Evolutionary conservation across 2,113 vertebrate genomes (phyloP), one percentile per base, ranked within the genome.

Genomic region (Halcyon senegalensis): DNA sequence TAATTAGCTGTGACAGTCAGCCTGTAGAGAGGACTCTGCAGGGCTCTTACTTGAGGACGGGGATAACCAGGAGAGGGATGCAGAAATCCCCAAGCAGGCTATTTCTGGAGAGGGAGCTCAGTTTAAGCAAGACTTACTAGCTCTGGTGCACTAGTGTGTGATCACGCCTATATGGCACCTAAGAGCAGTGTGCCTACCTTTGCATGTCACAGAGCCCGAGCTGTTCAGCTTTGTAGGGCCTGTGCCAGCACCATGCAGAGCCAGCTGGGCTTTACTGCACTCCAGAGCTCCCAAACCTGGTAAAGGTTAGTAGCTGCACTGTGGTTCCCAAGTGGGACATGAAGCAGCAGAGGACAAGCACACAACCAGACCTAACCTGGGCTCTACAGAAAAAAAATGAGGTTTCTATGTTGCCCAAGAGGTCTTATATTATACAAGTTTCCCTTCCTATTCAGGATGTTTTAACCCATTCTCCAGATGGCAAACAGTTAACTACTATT

Each of bases 161-260:
- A 56, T 13, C 68, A 62, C 48, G 81, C 41, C 35, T 90, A 1
- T 25, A 9, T 2, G 18, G 44, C 33, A 44, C 15, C 8, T 3
- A 0, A 6, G 35, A 93, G 51, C 30, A 6, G 43, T 0, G 7
- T 48, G 24, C 20, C 27, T 3, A 3, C 20, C 15, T 63, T 56
- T 66, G 72, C 63, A 62, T 33, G 16, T 5, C 12, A 13, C 0
- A 0, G 50, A 58, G 20, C n/a, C 48, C 4, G 3, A 19, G 35
- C 48, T 60, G 24, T 37, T 27, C 25, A 76, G 9, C 8, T 63
- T 35, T 55, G 30, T 16, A 60, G 74, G 11, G 17, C 35, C 62
- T 68, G 44, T 33, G 53, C 39, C 39, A 83, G 66, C 78, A 68
- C 30, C 39, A 11, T 1, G 23, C 51, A 73, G 33, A n/a, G 17